phyloP scores from a whole-genome alignment of 1,140 invertebrate genomes.

The Eufriesea mexicana region DNA sequence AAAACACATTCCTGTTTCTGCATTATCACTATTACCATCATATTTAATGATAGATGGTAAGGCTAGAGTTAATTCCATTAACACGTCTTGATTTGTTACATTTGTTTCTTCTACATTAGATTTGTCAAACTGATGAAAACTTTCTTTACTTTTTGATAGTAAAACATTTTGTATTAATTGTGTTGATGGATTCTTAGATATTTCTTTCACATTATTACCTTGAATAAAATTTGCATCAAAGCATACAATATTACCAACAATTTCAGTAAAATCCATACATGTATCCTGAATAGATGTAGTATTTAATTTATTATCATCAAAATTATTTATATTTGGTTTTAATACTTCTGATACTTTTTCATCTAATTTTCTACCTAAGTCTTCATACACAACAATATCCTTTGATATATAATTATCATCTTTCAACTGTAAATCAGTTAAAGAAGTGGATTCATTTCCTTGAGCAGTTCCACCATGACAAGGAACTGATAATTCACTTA shows the following conservation, averaged over 20 bases:
- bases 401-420: background rate
- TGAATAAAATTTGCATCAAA: background rate
- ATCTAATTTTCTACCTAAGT: background rate
- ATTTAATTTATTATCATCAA: constrained; percentile 9
- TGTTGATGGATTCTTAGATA: constrained; percentile 16
- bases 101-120: background rate
- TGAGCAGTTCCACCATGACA: background rate
- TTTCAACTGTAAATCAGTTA: background rate
- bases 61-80: constrained; percentile 37
- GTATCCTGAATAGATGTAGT: constrained; percentile 12
- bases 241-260: background rate
- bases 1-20: background rate
- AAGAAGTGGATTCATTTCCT: background rate
- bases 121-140: constrained; percentile 16
- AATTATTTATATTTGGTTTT: constrained; percentile 1
- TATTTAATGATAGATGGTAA: background rate
- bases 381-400: constrained; percentile 17
- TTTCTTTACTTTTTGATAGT: background rate
- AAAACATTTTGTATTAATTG: constrained; percentile 44
- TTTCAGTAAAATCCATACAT: constrained; percentile 42
- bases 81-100: constrained; percentile 16
- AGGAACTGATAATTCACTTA: background rate
- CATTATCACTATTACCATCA: background rate
- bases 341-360: background rate
- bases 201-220: background rate